Evolutionary conservation across 2,888 invertebrate species (phyloP).

Genomic region (Paralinhomoeus sp.): DNA sequence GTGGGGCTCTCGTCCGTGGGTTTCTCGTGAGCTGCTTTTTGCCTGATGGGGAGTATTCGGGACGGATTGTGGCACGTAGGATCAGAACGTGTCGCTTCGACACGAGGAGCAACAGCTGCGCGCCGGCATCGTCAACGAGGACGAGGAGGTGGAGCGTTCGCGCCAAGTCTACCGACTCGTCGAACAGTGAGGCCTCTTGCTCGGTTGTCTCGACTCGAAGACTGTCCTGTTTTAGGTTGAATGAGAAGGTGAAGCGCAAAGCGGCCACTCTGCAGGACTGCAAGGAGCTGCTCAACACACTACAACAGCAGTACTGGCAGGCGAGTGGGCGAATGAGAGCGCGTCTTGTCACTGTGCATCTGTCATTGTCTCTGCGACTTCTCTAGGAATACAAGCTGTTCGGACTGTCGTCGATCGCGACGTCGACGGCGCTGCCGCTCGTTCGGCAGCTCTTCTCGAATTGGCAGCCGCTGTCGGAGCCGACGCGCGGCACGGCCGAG

Average conservation of each 20-base stretch:
- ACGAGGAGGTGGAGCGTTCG: conserved; percentile 45
- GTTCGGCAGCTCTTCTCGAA: conserved; percentile 15
- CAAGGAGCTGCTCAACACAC: conserved; percentile 36
- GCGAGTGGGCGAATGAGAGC: too few species aligned
- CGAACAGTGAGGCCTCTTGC: too few species aligned
- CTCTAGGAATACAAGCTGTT: conserved; percentile 48
- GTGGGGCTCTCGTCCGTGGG: conserved; percentile 1
- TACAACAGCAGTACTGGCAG: conserved; percentile 36
- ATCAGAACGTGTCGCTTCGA: conserved; percentile 51
- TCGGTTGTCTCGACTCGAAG: too few species aligned
- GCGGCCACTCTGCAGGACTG: conserved; percentile 34
- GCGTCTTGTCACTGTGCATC: too few species aligned
- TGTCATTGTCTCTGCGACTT: too few species aligned
- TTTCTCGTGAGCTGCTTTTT: too few species aligned
- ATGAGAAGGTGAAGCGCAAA: conserved; percentile 6
- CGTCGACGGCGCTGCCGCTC: conserved; percentile 57
- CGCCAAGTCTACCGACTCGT: conserved; percentile 12
- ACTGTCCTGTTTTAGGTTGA: conserved; percentile 7
- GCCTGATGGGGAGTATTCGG: too few species aligned
- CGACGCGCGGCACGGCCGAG: too few species aligned
- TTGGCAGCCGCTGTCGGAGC: too few species aligned
- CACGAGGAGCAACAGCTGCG: conserved; percentile 51
- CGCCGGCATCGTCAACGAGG: conserved; percentile 45
- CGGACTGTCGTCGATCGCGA: conserved; percentile 56
- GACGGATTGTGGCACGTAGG: too few species aligned